Percentiles rank a stretch among this genome's conserved stretches.
Evolutionary conservation across 1,140 invertebrate genomes (phyloP).

Genomic region (Ceratosolen solmsi): DNA sequence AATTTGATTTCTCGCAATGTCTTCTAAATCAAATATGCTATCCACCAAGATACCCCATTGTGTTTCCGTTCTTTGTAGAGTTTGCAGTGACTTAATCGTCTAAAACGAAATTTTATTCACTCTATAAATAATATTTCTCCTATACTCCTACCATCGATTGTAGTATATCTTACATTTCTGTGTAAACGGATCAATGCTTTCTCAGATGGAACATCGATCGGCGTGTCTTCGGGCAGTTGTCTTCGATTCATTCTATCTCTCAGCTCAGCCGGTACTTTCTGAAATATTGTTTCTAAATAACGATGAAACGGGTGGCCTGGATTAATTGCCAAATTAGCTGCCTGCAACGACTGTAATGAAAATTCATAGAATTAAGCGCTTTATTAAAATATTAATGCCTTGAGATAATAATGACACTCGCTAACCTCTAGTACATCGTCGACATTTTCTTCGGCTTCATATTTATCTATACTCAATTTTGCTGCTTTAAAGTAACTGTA

Average conservation of each 20-base stretch:
- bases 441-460: constrained; percentile 95
- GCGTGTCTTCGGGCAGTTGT: constrained; percentile 78
- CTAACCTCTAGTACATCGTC: constrained; percentile 94
- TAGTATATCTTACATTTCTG: constrained; percentile 75
- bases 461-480: constrained; percentile 97
- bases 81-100: constrained; percentile 92
- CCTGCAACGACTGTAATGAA: constrained; percentile 79
- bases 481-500: constrained; percentile 97
- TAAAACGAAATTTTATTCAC: constrained; percentile 63
- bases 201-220: constrained; percentile 82
- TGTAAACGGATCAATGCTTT: constrained; percentile 88
- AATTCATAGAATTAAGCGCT: background rate
- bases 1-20: constrained; percentile 86
- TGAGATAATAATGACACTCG: background rate
- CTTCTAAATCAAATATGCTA: constrained; percentile 88
- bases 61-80: constrained; percentile 89
- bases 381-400: constrained; percentile 9
- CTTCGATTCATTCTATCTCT: constrained; percentile 81
- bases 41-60: constrained; percentile 93
- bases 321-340: constrained; percentile 79
- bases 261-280: constrained; percentile 87
- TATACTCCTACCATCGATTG: background rate
- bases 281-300: constrained; percentile 89
- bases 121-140: background rate
- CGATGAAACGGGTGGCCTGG: constrained; percentile 80